A percentile compares a stretch with the other conserved stretches of the same genome.
Conservation (phyloP, 1,140 invertebrate genomes). For the Pseudomyrmex concolor region DNA sequence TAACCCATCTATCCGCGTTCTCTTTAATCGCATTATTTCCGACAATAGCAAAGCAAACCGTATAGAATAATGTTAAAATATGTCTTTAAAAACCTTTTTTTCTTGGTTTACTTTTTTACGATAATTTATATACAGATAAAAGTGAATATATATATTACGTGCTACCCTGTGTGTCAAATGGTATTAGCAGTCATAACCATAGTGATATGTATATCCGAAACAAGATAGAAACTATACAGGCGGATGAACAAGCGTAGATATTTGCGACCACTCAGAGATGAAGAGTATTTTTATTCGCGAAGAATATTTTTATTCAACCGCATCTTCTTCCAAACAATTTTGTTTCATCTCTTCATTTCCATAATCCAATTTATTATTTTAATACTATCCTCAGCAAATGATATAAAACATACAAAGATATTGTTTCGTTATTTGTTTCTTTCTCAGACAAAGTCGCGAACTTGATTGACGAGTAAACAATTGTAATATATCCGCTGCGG, state of each 20-base stretch:
- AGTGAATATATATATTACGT: not conserved
- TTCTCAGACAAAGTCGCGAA: not conserved
- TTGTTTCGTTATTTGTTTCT: not conserved
- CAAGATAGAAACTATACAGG: conserved; percentile 47
- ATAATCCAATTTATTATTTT: not conserved
- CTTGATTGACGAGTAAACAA: not conserved
- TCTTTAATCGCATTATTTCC: conserved; percentile 18
- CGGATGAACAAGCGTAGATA: conserved; percentile 48
- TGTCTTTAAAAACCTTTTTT: not conserved
- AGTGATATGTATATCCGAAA: conserved; percentile 32
- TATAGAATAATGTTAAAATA: not conserved
- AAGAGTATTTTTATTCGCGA: not conserved
- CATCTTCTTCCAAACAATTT: not conserved
- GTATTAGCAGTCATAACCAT: conserved; percentile 28
- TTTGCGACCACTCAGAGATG: conserved; percentile 14
- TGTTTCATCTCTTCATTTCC: not conserved
- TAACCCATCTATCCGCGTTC: not conserved
- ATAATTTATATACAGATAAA: not conserved
- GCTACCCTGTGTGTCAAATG: conserved; percentile 41
- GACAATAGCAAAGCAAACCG: not conserved
- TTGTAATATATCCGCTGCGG: not conserved
- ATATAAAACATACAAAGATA: not conserved
- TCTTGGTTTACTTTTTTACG: not conserved
- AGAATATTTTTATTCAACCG: not conserved
- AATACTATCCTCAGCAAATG: not conserved